Conservation (phyloP, 2,113 vertebrate genomes). For the Sigmodon hispidus region DNA sequence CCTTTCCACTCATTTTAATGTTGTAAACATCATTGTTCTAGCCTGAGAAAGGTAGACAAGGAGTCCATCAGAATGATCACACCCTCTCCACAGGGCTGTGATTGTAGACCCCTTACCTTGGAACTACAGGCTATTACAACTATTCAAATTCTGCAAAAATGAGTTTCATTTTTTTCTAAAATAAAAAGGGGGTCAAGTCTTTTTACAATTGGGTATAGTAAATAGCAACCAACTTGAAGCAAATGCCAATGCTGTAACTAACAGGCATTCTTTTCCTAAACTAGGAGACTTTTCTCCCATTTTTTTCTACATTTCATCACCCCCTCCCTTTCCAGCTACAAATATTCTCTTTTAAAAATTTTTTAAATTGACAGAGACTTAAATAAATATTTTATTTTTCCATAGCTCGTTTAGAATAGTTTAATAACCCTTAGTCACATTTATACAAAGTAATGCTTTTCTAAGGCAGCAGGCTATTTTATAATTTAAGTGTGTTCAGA, state of each 20-base stretch:
- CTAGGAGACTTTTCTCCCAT: background rate
- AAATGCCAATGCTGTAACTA: conserved; percentile 6
- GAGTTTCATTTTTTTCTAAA: background rate
- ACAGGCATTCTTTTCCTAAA: conserved; percentile 57
- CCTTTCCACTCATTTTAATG: background rate
- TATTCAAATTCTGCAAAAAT: background rate
- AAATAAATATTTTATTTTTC: conserved; percentile 50
- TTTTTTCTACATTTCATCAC: conserved; percentile 42
- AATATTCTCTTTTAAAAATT: conserved; percentile 62
- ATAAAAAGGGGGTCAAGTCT: background rate
- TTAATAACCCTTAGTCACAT: conserved; percentile 49
- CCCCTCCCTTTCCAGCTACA: conserved; percentile 54
- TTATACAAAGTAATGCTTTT: conserved; percentile 41
- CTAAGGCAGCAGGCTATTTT: conserved; percentile 30
- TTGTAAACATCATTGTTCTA: background rate
- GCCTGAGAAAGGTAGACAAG: background rate
- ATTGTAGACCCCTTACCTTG: background rate
- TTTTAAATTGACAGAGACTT: conserved; percentile 54
- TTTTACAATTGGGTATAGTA: background rate
- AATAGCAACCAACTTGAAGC: background rate
- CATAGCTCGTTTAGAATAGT: background rate
- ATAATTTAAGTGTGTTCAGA: conserved; percentile 23
- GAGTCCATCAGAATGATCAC: background rate
- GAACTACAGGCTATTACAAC: background rate
- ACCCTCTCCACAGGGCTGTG: background rate